Base-by-base conservation (phyloP, 1,140 invertebrate species). In the Ceratosolen solmsi region DNA sequence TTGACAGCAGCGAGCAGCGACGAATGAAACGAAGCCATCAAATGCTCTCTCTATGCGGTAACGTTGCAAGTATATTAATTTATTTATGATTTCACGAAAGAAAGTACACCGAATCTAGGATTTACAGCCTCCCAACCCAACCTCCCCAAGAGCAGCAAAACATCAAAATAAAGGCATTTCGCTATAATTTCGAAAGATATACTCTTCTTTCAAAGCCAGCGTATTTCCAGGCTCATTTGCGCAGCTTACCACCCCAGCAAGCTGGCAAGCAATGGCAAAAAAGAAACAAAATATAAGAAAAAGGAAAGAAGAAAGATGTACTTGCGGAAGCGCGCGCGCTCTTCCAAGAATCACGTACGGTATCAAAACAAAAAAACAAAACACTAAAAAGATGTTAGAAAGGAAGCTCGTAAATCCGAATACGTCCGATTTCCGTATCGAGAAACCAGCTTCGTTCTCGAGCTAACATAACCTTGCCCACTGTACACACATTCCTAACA, bases 401-500 rank as follows among this genome's bases (percentile, higher is more conserved):
- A 65, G 46, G 78, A 49, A 38, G 79, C 56, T 73, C 78, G 70
- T 73, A 72, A 71, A 71, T 33, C 70, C 38, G 49, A 49, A 27
- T 54, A 72, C 68, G 70, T 80, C 58, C 79, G 80, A 81, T 81
- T 81, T 81, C 80, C 80, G 72, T 81, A 81, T 81, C 80, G 73
- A 68, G 71, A 80, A 71, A 71, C 70, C 54, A 80, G 68, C 79
- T 56, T 51, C n/a, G 27, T 65, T 68, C 70, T 46, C 56, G 79
- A 76, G 58, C 80, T 81, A 81, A 81, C 80, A 72, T 81, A 81
- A 81, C 73, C 80, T 27, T 33, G 46, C 30, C 33, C 25, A 70
- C 79, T 56, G 72, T 71, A 81, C 73, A 81, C 73, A 81, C 80
- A 81, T 81, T 81, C 80, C 80, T 76, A 70, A 80, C 79, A 75